Conservation (phyloP, 2,797 vertebrate genomes). For the Enteromius anoplus region DNA sequence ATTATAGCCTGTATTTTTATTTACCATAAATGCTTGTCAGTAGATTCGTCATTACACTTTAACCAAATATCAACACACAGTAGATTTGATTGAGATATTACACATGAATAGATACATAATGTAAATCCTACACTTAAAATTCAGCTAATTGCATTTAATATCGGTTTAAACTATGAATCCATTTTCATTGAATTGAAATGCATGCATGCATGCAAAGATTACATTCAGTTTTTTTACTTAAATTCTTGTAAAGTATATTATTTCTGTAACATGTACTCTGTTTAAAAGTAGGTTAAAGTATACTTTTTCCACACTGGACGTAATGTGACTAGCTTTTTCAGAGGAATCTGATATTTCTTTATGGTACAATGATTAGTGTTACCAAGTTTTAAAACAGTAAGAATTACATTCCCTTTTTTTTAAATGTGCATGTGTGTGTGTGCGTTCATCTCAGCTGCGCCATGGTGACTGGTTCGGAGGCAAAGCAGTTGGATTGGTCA, state of each 20-base stretch:
- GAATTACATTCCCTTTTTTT: not conserved
- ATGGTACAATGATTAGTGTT: not conserved
- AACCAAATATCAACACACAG: not conserved
- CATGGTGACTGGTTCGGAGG: constrained; percentile 86
- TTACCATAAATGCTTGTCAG: not conserved
- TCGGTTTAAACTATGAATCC: not conserved
- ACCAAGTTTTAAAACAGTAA: not conserved
- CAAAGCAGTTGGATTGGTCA: constrained; percentile 79
- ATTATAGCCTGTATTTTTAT: not conserved
- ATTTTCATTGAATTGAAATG: not conserved
- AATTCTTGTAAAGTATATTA: not conserved
- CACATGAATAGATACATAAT: not conserved
- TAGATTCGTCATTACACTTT: not conserved
- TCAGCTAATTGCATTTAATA: not conserved
- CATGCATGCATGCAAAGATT: not conserved
- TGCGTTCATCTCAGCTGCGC: constrained; percentile 66
- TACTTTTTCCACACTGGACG: not conserved
- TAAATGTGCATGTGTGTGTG: not conserved
- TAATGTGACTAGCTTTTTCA: not conserved
- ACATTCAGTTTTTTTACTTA: not conserved
- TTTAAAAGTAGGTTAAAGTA: not conserved
- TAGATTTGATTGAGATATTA: not conserved
- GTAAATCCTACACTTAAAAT: not conserved
- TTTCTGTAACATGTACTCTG: not conserved
- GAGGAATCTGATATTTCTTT: not conserved